phyloP scores from a whole-genome alignment of 2,113 vertebrate genomes.

The Osmerus eperlanus region DNA sequence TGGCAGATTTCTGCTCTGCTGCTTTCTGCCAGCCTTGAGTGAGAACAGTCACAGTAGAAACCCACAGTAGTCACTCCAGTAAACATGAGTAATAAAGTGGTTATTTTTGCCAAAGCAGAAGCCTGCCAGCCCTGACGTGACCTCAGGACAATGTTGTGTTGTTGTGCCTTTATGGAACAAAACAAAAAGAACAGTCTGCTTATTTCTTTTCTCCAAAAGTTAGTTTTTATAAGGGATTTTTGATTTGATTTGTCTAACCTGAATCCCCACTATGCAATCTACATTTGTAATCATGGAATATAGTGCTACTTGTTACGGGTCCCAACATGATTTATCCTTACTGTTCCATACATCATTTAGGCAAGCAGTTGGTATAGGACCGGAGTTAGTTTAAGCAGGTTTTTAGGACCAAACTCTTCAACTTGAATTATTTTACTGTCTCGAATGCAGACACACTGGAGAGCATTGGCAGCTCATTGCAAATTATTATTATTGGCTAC shows the following conservation, averaged over 20 bases:
- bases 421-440: slow-evolving; percentile 25
- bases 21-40: slow-evolving; percentile 31
- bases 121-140: slow-evolving; percentile 55
- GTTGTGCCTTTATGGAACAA: slow-evolving; percentile 64
- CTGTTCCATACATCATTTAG: slow-evolving; percentile 19
- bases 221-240: slow-evolving; percentile 40
- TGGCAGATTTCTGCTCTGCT: slow-evolving; percentile 20
- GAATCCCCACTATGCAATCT: slow-evolving; percentile 64
- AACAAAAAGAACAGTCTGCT: slow-evolving; percentile 33
- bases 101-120: slow-evolving; percentile 64
- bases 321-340: neutral
- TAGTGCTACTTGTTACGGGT: neutral
- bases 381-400: slow-evolving; percentile 1
- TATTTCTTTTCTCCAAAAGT: slow-evolving; percentile 21
- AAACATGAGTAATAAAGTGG: slow-evolving; percentile 33
- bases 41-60: slow-evolving; percentile 46
- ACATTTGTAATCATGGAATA: slow-evolving; percentile 26
- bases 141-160: slow-evolving; percentile 41
- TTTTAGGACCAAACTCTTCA: slow-evolving; percentile 23
- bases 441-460: slow-evolving; percentile 62
- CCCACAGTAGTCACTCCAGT: slow-evolving; percentile 41
- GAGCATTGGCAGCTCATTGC: slow-evolving; percentile 11
- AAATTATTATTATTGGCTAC: neutral
- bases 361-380: neutral
- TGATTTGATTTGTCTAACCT: slow-evolving; percentile 48